Conservation (phyloP, 2,113 vertebrate genomes). For the Dicaeum eximium region DNA sequence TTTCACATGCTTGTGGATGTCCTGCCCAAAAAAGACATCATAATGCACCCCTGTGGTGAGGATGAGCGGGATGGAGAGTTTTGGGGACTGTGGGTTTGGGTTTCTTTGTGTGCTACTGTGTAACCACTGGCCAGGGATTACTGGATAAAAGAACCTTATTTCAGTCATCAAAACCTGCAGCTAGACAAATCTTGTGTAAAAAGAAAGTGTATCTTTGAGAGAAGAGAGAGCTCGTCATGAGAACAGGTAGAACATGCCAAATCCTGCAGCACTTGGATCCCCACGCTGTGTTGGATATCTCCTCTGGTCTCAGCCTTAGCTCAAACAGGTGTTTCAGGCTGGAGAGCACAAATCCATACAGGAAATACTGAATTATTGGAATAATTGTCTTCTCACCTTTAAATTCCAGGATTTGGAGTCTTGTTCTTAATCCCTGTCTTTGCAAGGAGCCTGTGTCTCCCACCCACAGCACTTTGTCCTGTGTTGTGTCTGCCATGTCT, state of each 20-base stretch:
- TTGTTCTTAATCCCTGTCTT: background rate
- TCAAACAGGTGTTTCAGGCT: background rate
- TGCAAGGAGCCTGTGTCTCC: background rate
- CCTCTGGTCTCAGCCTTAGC: background rate
- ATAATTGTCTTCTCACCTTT: background rate
- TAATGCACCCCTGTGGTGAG: background rate
- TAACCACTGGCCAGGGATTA: background rate
- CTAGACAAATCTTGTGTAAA: background rate
- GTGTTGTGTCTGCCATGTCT: background rate
- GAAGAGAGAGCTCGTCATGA: background rate
- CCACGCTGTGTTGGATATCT: background rate
- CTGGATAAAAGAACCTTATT: background rate
- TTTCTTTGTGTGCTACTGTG: background rate
- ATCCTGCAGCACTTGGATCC: background rate
- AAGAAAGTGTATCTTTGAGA: background rate
- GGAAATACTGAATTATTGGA: background rate
- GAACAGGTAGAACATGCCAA: background rate
- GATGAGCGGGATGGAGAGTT: rapidly evolving
- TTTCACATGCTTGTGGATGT: background rate
- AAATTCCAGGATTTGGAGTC: background rate
- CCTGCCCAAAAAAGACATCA: background rate
- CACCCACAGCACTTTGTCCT: background rate
- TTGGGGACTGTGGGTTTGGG: background rate
- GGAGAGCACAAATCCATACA: background rate
- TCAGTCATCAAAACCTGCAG: background rate